These are phyloP conservation scores for Scophthalmus maximus DNA, from an alignment of 2,113 vertebrate species.

Conservation along the genomic window DNA sequence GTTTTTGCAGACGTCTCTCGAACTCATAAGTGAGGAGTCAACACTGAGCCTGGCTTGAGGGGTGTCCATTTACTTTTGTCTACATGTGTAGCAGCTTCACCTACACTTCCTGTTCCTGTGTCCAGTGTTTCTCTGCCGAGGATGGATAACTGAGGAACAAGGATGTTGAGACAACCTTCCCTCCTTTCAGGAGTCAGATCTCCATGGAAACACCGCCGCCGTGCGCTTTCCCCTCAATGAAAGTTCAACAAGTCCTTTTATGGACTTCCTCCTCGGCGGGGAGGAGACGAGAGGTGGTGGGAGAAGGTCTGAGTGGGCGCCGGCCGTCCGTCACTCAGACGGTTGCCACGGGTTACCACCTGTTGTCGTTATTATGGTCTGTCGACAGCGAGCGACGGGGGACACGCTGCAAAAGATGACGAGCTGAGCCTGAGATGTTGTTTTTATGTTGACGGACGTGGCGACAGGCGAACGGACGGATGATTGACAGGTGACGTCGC, in stretches of 20 bases:
- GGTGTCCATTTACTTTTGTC: too few species aligned
- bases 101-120: too few species aligned
- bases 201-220: constrained; percentile 16
- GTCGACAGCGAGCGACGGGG: constrained; percentile 1
- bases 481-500: too few species aligned
- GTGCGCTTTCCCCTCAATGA: constrained; percentile 40
- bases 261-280: constrained; percentile 43
- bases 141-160: too few species aligned
- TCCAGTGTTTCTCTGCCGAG: too few species aligned
- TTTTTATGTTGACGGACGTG: neutral
- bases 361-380: constrained; percentile 64
- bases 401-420: constrained; percentile 16
- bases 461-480: too few species aligned
- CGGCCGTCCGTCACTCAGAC: constrained; percentile 42
- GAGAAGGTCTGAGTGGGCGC: constrained; percentile 34
- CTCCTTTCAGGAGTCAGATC: neutral
- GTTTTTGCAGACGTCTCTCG: too few species aligned
- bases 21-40: too few species aligned
- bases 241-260: constrained; percentile 31
- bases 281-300: neutral
- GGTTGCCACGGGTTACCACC: constrained; percentile 65
- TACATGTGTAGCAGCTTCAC: too few species aligned
- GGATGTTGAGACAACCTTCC: too few species aligned
- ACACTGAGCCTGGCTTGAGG: too few species aligned
- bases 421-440: too few species aligned